Base-by-base conservation (phyloP, 1,140 invertebrate genomes). In the Anoplolepis gracilipes region DNA sequence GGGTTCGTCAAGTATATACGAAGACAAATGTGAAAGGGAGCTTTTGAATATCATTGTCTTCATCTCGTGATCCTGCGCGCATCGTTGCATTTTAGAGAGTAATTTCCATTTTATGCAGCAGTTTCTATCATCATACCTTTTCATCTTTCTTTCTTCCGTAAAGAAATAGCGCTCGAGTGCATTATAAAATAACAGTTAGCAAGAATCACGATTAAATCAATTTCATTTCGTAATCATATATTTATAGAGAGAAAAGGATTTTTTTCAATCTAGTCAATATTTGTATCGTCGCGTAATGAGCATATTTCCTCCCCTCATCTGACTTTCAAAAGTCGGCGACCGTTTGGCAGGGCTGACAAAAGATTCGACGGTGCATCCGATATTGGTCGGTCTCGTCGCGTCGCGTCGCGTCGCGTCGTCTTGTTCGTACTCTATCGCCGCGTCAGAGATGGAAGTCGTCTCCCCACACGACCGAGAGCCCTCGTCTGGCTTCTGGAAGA, bases 41-140 rank as follows among this genome's bases (percentile, higher is more conserved):
- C 90, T 93, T 94, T 94, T 93, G 93, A 94, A 94, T 94, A 93
- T 93, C 93, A 94, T 94, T 93, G 93, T 92, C 92, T 94, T 93
- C 92, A 90, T 93, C n/a, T n/a, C 77, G 88, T 87, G 75, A 33
- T 77, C 65, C 42, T 25, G 28, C 82, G 62, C 59, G 62, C 59
- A 46, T 84, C 84, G 81, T 46, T 88, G 75, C 87, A 86, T 67
- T 72, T 42, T 49, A 84, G 55, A 72, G 28, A 88, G 53, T 67
- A 42, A 87, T 85, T 79, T 57, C 69, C 46, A 85, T 72, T 75
- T 22, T 11, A 6, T 28, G 28, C 13, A 62, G 39, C 42, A 36
- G 0, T 55, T 30, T 42, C 59, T 13, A 39, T 73, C 25, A 33
- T 65, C 22, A 28, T 42, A 36, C 11, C 3, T 28, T 65, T 22